phyloP scores from a whole-genome alignment of 2,113 vertebrate genomes.

The Odobenus rosmarus region DNA sequence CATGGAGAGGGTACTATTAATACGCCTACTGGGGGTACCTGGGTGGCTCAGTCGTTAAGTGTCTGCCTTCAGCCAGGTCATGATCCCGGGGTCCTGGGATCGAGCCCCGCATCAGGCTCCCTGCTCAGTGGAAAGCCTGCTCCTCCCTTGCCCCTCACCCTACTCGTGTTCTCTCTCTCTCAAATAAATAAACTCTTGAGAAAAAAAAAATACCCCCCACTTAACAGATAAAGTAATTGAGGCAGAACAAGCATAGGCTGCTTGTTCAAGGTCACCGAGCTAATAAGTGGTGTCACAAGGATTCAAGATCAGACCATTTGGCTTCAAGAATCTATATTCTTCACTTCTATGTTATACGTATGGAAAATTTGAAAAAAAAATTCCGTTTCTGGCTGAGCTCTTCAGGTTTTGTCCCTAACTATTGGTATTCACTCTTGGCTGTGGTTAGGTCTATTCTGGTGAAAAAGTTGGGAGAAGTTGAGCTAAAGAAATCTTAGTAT shows the following conservation, averaged over 20 bases:
- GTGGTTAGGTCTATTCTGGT: neutral
- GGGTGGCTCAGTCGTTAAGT: neutral
- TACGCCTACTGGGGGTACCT: too few relatives aligned
- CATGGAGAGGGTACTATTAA: neutral
- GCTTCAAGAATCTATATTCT: neutral
- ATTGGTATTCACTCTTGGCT: neutral
- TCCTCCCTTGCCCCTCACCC: neutral
- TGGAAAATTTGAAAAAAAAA: neutral
- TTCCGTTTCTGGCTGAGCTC: neutral
- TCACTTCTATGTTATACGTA: neutral
- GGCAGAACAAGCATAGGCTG: neutral
- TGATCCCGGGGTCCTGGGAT: too few relatives aligned
- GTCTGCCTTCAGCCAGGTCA: too few relatives aligned
- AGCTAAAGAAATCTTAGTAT: constrained; percentile 36
- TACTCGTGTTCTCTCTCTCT: neutral
- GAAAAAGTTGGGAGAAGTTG: neutral
- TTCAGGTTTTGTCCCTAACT: neutral
- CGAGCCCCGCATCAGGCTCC: neutral
- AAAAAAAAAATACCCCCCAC: neutral
- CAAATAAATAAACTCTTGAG: neutral
- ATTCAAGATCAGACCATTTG: neutral
- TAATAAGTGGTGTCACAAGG: neutral
- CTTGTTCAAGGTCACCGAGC: neutral
- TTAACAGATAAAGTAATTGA: neutral
- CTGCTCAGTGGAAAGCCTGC: neutral